A percentile compares a stretch with the other conserved stretches of the same genome.
Conservation (phyloP, 2,113 vertebrate genomes). For the Toxotes chatareus region DNA sequence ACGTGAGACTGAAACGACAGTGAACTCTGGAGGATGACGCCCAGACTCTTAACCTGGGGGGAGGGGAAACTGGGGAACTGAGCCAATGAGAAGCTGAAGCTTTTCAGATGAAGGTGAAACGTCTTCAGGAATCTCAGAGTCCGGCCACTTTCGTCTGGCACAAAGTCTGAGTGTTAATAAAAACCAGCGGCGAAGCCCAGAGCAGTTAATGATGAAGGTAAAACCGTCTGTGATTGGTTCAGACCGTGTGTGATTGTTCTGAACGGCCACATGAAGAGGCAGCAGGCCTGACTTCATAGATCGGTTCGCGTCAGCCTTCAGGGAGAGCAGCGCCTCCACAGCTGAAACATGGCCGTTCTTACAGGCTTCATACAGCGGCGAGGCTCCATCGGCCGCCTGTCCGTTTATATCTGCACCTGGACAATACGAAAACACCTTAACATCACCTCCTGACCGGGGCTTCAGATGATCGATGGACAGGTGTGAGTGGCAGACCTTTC, state of each 20-base stretch:
- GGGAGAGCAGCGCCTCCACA: conserved; percentile 87
- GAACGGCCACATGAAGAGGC: conserved; percentile 89
- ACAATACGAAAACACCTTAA: background rate
- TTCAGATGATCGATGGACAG: background rate
- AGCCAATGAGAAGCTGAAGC: too few relatives aligned
- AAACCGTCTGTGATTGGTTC: conserved; percentile 11
- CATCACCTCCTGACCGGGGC: background rate
- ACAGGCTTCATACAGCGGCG: conserved; percentile 89
- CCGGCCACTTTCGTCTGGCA: too few relatives aligned
- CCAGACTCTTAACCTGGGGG: too few relatives aligned
- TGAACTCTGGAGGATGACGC: too few relatives aligned
- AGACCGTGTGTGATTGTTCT: conserved; percentile 84
- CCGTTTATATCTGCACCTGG: conserved; percentile 90
- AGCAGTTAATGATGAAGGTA: too few relatives aligned
- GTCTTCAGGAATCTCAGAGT: too few relatives aligned
- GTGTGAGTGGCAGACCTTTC: conserved; percentile 46
- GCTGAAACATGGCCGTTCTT: conserved; percentile 86
- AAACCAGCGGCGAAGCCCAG: too few relatives aligned
- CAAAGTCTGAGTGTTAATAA: too few relatives aligned
- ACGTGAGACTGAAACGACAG: too few relatives aligned
- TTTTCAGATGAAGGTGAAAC: too few relatives aligned
- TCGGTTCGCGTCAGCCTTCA: conserved; percentile 89
- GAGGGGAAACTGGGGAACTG: too few relatives aligned
- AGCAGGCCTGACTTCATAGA: conserved; percentile 87
- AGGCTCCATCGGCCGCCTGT: conserved; percentile 87